Evolutionary conservation across 2,797 vertebrate genomes (phyloP).

Genomic region (Perdix hodgsoniae): DNA sequence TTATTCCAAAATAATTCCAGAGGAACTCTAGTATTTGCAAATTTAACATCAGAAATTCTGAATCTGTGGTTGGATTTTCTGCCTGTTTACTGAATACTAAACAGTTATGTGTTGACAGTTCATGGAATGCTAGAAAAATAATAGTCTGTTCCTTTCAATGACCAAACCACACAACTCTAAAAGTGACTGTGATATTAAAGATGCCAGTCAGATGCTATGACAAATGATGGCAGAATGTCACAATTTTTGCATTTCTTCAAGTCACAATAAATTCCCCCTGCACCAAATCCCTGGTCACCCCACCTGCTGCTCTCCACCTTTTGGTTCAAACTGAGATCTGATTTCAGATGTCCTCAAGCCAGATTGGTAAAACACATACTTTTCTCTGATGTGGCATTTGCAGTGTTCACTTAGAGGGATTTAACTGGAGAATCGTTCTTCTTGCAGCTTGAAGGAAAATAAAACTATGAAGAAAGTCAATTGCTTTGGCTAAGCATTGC

Average conservation of each 20-base stretch:
- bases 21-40: not conserved
- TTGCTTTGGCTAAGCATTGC: not conserved
- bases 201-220: not conserved
- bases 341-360: constrained; percentile 8
- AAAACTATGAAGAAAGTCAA: not conserved
- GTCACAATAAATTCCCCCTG: not conserved
- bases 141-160: not conserved
- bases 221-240: not conserved
- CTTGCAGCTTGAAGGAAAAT: constrained; percentile 3
- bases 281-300: not conserved
- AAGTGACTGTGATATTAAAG: not conserved
- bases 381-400: constrained; percentile 33
- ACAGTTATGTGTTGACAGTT: not conserved
- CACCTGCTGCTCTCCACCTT: not conserved
- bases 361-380: not conserved
- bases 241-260: not conserved
- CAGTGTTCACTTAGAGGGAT: not conserved
- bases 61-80: not conserved
- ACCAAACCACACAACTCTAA: not conserved
- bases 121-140: not conserved
- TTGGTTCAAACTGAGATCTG: not conserved
- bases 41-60: not conserved
- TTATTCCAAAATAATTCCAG: not conserved
- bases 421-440: constrained; percentile 2
- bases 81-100: not conserved